A percentile compares a stretch with the other conserved stretches of the same genome.
These are phyloP conservation scores for Protobothrops flavoviridis DNA, from an alignment of 2,113 vertebrate species.

Conservation along the genomic window DNA sequence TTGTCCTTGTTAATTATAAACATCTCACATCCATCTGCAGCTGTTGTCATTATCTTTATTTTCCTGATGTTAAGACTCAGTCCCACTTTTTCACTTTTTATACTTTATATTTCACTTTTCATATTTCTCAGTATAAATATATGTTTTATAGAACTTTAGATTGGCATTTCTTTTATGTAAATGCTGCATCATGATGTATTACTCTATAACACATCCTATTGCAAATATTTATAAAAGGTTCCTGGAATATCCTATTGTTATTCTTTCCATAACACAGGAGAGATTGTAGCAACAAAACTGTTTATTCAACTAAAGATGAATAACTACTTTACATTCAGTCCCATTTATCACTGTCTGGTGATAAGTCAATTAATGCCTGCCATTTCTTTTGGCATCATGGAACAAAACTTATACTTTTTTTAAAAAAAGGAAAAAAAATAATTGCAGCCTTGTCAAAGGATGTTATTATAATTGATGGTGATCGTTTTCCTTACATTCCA, in stretches of 20 bases:
- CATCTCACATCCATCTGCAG: too few relatives aligned
- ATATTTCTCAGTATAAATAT: not conserved
- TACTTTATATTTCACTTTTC: not conserved
- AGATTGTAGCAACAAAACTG: conserved; percentile 38
- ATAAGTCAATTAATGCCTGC: conserved; percentile 73
- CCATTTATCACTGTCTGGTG: conserved; percentile 66
- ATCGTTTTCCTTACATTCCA: conserved; percentile 77
- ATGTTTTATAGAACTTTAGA: not conserved
- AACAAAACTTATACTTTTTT: conserved; percentile 61
- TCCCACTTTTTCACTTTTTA: not conserved
- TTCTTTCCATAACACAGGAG: conserved; percentile 36
- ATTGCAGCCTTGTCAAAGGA: conserved; percentile 75
- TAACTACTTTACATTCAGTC: conserved; percentile 58
- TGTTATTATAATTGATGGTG: conserved; percentile 84
- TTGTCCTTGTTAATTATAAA: too few relatives aligned
- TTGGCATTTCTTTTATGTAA: not conserved
- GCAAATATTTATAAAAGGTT: not conserved
- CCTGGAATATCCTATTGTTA: not conserved
- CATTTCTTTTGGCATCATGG: conserved; percentile 65
- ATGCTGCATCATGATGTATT: too few relatives aligned
- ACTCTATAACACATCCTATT: not conserved
- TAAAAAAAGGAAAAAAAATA: conserved; percentile 78
- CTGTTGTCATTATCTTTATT: not conserved
- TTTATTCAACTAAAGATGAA: conserved; percentile 57
- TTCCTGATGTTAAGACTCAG: not conserved